phyloP scores from a whole-genome alignment of 2,888 invertebrate species.

The Sabatieria punctata region DNA sequence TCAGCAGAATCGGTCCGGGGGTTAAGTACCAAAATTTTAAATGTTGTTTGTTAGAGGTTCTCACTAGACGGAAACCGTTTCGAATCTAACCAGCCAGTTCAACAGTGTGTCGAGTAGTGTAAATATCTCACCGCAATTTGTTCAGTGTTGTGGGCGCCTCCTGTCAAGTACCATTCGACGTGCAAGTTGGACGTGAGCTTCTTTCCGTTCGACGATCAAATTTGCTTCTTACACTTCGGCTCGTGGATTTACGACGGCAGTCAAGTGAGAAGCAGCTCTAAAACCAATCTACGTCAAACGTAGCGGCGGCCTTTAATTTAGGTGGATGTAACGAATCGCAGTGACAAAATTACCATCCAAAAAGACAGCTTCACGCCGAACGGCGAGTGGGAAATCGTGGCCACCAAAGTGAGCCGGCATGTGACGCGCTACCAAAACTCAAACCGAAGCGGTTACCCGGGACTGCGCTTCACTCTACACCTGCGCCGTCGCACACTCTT shows the following conservation, averaged over 20 bases:
- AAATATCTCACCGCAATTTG: slow-evolving; percentile 13
- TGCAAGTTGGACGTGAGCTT: slow-evolving; percentile 38
- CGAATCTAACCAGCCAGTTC: too few species aligned
- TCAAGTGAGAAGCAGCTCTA: slow-evolving; percentile 32
- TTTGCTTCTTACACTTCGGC: slow-evolving; percentile 40
- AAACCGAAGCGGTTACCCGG: slow-evolving; percentile 13
- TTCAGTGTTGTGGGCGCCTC: slow-evolving; percentile 32
- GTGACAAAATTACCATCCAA: slow-evolving; percentile 34
- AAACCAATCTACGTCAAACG: too few species aligned
- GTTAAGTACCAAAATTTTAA: too few species aligned
- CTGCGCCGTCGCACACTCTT: slow-evolving; percentile 16
- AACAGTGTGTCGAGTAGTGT: too few species aligned
- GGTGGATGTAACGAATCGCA: slow-evolving; percentile 29
- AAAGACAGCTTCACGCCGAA: slow-evolving; percentile 40
- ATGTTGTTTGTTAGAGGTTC: too few species aligned
- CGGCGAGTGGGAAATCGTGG: slow-evolving; percentile 23
- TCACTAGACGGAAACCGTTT: too few species aligned
- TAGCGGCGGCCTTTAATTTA: slow-evolving; percentile 14
- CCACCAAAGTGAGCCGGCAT: slow-evolving; percentile 30
- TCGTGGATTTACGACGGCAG: slow-evolving; percentile 41
- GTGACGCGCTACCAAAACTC: slow-evolving; percentile 38
- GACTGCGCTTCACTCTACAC: slow-evolving; percentile 17
- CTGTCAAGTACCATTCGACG: slow-evolving; percentile 29
- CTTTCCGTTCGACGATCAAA: slow-evolving; percentile 44
- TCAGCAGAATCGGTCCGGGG: too few species aligned